Conservation (phyloP, 2,888 invertebrate genomes). For the Rotaria macrura region DNA sequence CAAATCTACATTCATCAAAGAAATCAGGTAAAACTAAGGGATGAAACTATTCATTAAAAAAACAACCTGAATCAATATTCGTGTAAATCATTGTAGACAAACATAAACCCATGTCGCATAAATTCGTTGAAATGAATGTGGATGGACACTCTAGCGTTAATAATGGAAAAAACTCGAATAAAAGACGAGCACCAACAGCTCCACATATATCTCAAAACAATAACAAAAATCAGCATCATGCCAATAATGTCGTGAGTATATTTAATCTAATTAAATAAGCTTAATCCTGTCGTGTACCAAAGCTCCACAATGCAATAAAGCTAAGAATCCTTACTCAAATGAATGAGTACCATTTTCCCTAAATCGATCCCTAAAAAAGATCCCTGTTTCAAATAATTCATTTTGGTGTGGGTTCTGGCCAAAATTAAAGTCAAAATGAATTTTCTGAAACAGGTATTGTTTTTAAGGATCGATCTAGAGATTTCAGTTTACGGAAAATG, state of each 20-base stretch:
- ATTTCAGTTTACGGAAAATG: too few relatives aligned
- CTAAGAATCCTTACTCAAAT: background rate
- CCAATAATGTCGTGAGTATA: background rate
- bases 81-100: background rate
- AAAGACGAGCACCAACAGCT: background rate
- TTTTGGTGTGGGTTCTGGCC: too few relatives aligned
- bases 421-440: too few relatives aligned
- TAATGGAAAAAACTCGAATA: background rate
- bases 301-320: too few relatives aligned
- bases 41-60: too few relatives aligned
- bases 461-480: too few relatives aligned
- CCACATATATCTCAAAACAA: background rate
- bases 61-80: background rate
- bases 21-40: background rate
- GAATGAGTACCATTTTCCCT: background rate
- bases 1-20: background rate
- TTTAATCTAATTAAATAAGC: too few relatives aligned
- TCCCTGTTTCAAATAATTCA: too few relatives aligned
- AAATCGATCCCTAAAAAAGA: too few relatives aligned
- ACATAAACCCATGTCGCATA: background rate
- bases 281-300: background rate
- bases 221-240: background rate
- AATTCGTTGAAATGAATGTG: constrained; percentile 1
- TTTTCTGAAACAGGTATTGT: too few relatives aligned
- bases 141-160: background rate